Evolutionary conservation across 2,888 invertebrate species (phyloP).

Genomic region (Notodonta ziczac): DNA sequence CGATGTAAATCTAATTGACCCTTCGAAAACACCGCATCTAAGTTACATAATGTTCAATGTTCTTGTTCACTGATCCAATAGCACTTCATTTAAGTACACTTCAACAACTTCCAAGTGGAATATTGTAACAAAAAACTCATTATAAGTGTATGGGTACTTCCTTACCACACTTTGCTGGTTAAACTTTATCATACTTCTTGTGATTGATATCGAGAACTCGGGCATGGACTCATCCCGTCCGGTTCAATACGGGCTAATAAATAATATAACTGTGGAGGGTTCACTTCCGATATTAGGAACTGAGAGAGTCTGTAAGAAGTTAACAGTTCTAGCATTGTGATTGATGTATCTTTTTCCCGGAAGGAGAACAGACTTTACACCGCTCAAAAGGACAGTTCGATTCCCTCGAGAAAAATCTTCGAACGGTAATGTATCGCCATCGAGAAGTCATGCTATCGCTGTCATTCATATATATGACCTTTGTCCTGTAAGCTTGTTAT

Average conservation of each 20-base stretch:
- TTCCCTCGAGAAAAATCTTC: no score
- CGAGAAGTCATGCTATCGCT: no score
- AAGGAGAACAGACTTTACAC: background rate
- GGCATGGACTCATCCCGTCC: background rate
- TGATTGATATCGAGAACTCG: background rate
- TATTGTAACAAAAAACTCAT: background rate
- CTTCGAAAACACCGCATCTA: no score
- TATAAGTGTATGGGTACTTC: background rate
- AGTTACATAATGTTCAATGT: background rate
- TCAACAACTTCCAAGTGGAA: background rate
- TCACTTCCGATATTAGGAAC: background rate
- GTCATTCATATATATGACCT: no score
- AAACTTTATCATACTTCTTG: background rate
- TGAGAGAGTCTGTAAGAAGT: background rate
- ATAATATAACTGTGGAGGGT: background rate
- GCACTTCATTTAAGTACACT: background rate
- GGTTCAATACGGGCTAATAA: background rate
- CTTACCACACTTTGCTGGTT: slow-evolving; percentile 2
- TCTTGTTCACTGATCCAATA: background rate
- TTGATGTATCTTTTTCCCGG: background rate
- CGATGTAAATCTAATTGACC: no score
- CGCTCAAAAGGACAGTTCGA: no score
- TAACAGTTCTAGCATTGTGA: slow-evolving; percentile 1
- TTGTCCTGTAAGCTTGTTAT: no score
- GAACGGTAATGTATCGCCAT: no score